A percentile compares a stretch with the other conserved stretches of the same genome.
Conservation (phyloP, 2,888 invertebrate genomes). For the Caradrina kadenii region DNA sequence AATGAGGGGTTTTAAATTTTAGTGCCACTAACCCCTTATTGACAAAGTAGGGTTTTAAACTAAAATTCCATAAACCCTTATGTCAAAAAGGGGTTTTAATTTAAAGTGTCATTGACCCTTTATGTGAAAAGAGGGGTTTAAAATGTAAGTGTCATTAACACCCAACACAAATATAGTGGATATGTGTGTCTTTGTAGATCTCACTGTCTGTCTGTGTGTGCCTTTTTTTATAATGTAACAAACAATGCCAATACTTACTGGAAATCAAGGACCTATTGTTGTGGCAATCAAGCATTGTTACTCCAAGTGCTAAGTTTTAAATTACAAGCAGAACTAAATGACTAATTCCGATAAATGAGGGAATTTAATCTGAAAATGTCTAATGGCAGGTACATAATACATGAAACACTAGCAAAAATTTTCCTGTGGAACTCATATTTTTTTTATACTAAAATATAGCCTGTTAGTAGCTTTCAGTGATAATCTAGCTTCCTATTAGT, state of each 20-base stretch:
- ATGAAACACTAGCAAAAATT: neutral
- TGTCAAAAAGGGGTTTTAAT: neutral
- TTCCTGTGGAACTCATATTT: too few species aligned
- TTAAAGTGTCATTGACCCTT: neutral
- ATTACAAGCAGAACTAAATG: neutral
- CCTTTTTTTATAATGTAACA: neutral
- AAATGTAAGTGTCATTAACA: neutral
- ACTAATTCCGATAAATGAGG: constrained; percentile 1
- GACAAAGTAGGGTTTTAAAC: neutral
- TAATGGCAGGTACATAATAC: neutral
- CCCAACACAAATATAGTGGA: neutral
- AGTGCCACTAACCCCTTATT: neutral
- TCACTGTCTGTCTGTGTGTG: neutral
- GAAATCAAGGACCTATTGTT: neutral
- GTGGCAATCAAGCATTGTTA: neutral
- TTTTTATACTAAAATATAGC: too few species aligned
- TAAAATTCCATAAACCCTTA: neutral
- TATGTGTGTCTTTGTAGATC: neutral
- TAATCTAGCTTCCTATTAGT: too few species aligned
- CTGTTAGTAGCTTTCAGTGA: too few species aligned
- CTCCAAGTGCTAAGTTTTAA: neutral
- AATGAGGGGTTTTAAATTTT: neutral
- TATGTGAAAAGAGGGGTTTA: neutral
- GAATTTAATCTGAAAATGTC: neutral
- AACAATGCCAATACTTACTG: neutral